Percentiles rank a stretch among this genome's conserved stretches.
These are phyloP conservation scores for Coturnix japonica DNA, from an alignment of 2,113 vertebrate genomes.

Conservation along the genomic window DNA sequence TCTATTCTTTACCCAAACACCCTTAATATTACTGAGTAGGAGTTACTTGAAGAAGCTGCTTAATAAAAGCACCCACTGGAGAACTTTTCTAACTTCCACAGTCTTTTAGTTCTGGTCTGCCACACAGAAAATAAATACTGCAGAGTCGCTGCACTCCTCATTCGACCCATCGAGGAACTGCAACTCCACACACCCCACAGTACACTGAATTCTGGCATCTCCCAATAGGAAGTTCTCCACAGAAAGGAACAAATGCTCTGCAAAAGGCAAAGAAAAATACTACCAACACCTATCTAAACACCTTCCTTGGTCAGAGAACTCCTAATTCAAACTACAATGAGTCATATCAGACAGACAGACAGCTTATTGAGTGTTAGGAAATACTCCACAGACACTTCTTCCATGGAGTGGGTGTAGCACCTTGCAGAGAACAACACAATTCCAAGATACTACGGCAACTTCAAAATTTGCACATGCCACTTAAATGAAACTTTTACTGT, in stretches of 20 bases:
- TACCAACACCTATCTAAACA: neutral
- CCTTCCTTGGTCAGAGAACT: neutral
- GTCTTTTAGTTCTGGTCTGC: neutral
- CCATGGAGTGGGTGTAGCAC: rapidly evolving
- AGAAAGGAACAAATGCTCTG: neutral
- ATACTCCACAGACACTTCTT: neutral
- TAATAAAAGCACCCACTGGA: neutral
- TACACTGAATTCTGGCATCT: neutral
- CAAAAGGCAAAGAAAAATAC: neutral
- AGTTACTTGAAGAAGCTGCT: neutral
- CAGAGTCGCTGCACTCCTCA: neutral
- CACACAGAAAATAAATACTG: neutral
- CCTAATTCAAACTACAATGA: neutral
- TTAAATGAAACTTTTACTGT: neutral
- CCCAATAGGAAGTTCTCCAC: neutral
- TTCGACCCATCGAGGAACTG: neutral
- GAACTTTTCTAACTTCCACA: neutral
- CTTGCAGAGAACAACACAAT: neutral
- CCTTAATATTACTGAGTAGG: neutral
- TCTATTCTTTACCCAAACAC: neutral
- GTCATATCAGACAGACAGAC: neutral
- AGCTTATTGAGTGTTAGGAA: neutral
- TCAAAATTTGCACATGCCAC: neutral
- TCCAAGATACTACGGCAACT: neutral
- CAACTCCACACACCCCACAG: neutral